Conservation (phyloP, 2,113 vertebrate genomes). For the Pygoscelis adeliae region DNA sequence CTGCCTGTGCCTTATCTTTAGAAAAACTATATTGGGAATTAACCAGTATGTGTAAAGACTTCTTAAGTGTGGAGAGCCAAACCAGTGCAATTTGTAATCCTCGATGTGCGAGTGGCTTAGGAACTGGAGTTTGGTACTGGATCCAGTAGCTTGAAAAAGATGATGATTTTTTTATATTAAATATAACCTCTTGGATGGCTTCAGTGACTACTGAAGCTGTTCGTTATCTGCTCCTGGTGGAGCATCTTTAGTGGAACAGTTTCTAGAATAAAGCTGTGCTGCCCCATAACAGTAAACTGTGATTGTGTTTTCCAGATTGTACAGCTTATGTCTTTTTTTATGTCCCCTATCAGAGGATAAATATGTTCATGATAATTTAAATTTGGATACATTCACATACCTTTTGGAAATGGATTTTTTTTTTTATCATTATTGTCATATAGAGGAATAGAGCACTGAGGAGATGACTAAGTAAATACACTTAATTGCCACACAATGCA, state of each 20-base stretch:
- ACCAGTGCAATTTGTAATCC: too few species aligned
- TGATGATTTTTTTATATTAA: neutral
- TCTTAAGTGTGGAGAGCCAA: neutral
- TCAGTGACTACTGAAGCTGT: neutral
- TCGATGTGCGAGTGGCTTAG: neutral
- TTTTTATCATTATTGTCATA: neutral
- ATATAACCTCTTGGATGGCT: neutral
- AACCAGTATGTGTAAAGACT: neutral
- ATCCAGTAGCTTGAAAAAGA: neutral
- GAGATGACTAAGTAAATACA: neutral
- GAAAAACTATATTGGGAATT: neutral
- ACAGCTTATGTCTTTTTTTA: neutral
- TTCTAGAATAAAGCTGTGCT: neutral
- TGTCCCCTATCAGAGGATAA: neutral
- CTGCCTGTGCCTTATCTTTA: neutral
- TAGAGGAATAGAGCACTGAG: neutral
- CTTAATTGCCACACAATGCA: rapidly evolving
- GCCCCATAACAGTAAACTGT: rapidly evolving
- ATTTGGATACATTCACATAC: neutral
- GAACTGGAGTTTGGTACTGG: neutral
- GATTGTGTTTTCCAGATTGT: neutral
- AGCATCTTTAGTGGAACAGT: neutral
- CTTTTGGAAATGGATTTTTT: neutral
- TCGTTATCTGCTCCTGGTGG: neutral
- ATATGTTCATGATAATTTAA: neutral